Evolutionary conservation across 92 coral and sea anemone genomes (phyloP), one percentile per base, ranked within the genome.

Genomic region (Zoanthus sociatus): DNA sequence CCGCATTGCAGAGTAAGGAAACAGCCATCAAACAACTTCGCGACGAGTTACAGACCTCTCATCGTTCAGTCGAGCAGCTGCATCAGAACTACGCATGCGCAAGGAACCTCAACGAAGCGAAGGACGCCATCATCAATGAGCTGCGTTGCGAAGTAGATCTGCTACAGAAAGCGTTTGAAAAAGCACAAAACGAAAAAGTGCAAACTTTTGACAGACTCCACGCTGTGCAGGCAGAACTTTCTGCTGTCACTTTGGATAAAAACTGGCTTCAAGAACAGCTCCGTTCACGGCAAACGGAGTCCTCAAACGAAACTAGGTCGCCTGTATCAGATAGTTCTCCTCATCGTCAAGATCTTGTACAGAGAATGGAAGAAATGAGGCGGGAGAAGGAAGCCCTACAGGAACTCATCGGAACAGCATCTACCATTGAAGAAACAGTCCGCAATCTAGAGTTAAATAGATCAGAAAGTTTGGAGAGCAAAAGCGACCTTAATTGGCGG

Each of bases 21-120:
- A 92, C 92, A 14, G 92, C 91, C 66, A 91, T 97, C 67, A 95
- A 90, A 78, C 98, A 95, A 46, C 93, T 93, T 37, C 88, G 73
- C 9, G 95, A 95, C 18, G 99, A 95, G 56, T 64, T 97, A 21
- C 82, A 86, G 69, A 78, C 76, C 83, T 89, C 95, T 7, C 82
- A 91, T 78, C 95, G 92, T 70, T 77, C 94, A 68, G 79, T 84
- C 37, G 96, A 95, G 50, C 96, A 89, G 92, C 86, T 93, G 93
- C 92, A 93, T 68, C 95, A 92, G 60, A 92, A 92, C 54, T 95
- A 95, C 97, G 94, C 95, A 86, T 83, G 96, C 94, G 98, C 93
- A 45, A 92, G 95, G 58, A 93, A 92, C 18, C 54, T 89, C 50
- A 89, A 90, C 26, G 95, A 93, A 33, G 93, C 94, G 68, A 97